Evolutionary conservation across 2,797 vertebrate genomes (phyloP), one percentile per base, ranked within the genome.

Genomic region (Fistularia tabacaria): DNA sequence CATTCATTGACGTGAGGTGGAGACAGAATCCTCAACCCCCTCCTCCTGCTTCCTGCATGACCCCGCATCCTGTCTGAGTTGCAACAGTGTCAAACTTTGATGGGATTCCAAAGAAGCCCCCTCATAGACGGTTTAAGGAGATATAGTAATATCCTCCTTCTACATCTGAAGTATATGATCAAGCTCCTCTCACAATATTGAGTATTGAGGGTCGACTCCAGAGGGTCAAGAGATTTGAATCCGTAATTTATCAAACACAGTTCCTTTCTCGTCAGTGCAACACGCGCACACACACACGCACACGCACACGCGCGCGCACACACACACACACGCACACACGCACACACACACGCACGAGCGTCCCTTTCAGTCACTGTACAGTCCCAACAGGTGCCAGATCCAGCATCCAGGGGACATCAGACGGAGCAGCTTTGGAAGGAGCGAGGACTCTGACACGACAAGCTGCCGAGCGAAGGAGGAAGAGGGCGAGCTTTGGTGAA

Each of bases 1-100:
- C 88, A 90, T 90, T 90, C 88, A 86, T 71, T 66, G 70, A 74
- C 68, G 75, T 52, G 38, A 79, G 76, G 76, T 57, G 70, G 72
- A 82, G 76, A 75, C 64, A 54, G 66, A 72, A 67, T 66, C 73
- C 62, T 78, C 62, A 6, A 74, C 65, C 66, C 62, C 25, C 14
- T 59, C 61, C 54, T 62, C 54, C 69, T 51, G 60, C 49, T 46
- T 77, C 57, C 52, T 56, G 25, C 57, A 58, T 36, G 15, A 59
- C 66, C 66, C 79, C 62, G 53, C 66, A 66, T 79, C 62, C 68
- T 52, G 53, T 61, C 62, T 1, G 0, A 37, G 54, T 45, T 10
- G 10, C 39, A 25, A 25, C 14, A 11, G 40, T n/a, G 14, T 51
- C 9, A 44, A 36, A 46, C 48, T 14, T 36, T 37, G 37, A 40